These are phyloP conservation scores for Ceratitis capitata DNA, from an alignment of 1,140 invertebrate species.

Conservation along the genomic window DNA sequence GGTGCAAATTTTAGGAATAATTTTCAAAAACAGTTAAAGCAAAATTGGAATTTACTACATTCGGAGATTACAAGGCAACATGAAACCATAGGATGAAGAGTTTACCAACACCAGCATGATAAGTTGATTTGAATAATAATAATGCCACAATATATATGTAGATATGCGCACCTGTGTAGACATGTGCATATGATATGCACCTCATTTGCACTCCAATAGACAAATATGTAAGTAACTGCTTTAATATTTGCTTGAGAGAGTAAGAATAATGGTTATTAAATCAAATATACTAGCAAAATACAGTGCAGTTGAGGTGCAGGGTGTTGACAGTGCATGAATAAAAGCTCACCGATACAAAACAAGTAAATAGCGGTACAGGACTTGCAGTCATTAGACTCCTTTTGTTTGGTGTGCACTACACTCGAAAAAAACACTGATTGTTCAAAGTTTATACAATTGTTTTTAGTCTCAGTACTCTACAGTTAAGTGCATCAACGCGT, in stretches of 20 bases:
- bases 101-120: too few species aligned
- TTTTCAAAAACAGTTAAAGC: too few species aligned
- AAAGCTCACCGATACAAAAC: not conserved
- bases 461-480: not conserved
- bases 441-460: not conserved
- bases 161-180: too few species aligned
- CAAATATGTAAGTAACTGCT: not conserved
- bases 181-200: too few species aligned
- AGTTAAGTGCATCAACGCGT: not conserved
- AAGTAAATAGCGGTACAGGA: not conserved
- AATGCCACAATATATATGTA: too few species aligned
- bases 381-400: not conserved
- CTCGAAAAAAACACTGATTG: not conserved
- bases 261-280: not conserved
- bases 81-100: too few species aligned
- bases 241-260: not conserved
- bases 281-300: not conserved
- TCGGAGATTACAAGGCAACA: too few species aligned
- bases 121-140: too few species aligned
- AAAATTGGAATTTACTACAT: too few species aligned
- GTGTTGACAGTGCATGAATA: not conserved
- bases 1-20: too few species aligned
- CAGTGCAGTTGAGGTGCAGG: too few species aligned
- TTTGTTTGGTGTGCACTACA: not conserved
- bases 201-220: not conserved